Conservation (phyloP, 2,888 invertebrate genomes). For the Parnassius mnemosyne region DNA sequence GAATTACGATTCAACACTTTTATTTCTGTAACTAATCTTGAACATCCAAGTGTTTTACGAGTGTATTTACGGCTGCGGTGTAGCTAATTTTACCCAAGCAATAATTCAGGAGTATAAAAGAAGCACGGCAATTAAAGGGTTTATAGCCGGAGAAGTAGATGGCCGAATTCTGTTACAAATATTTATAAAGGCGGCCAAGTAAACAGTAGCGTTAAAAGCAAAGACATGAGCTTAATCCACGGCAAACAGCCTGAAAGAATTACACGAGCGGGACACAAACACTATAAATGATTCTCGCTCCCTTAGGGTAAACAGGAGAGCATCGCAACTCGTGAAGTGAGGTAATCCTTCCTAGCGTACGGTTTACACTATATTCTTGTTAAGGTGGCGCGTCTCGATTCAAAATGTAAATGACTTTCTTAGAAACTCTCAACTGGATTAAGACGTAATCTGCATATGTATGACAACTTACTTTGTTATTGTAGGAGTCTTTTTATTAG, state of each 20-base stretch:
- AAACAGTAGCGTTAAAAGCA: constrained; percentile 77
- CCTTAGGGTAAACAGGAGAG: constrained; percentile 60
- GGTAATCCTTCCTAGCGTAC: constrained; percentile 64
- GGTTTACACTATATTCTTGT: constrained; percentile 51
- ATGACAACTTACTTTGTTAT: constrained; percentile 42
- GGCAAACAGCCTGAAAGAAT: constrained; percentile 74
- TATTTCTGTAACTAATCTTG: constrained; percentile 50
- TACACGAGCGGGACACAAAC: constrained; percentile 68
- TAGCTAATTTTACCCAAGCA: constrained; percentile 59
- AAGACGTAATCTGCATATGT: constrained; percentile 60
- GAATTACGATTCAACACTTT: constrained; percentile 27
- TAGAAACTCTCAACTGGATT: constrained; percentile 57
- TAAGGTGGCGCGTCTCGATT: constrained; percentile 59
- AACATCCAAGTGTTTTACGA: constrained; percentile 46
- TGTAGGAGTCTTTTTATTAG: constrained; percentile 1
- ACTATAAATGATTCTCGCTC: constrained; percentile 56
- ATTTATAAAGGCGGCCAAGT: constrained; percentile 66
- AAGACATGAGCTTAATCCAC: constrained; percentile 77
- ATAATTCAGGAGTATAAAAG: constrained; percentile 66
- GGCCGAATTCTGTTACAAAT: constrained; percentile 66
- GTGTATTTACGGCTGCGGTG: constrained; percentile 60
- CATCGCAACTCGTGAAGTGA: constrained; percentile 55
- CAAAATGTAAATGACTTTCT: constrained; percentile 66
- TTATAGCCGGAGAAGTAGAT: constrained; percentile 66
- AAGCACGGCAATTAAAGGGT: constrained; percentile 71